These are phyloP conservation scores for Motacilla tschutschensis DNA, from an alignment of 2,113 vertebrate genomes.

Conservation along the genomic window DNA sequence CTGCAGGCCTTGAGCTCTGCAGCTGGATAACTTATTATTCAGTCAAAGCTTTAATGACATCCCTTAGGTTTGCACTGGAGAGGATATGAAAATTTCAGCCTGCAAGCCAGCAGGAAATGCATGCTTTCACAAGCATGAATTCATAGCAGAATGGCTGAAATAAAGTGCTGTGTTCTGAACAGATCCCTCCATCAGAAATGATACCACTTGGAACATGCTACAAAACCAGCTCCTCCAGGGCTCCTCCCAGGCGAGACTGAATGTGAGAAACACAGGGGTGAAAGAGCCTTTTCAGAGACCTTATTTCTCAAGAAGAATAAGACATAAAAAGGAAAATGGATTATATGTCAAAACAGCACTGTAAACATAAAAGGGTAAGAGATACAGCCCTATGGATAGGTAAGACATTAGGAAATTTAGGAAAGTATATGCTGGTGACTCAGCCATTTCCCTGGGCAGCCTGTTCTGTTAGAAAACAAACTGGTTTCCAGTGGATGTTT, in stretches of 20 bases:
- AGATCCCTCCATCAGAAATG: not conserved
- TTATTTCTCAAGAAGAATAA: not conserved
- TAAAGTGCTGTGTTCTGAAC: not conserved
- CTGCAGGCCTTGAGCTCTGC: not conserved
- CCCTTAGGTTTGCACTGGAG: not conserved
- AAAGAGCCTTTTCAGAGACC: not conserved
- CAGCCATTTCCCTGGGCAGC: not conserved
- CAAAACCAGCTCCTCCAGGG: not conserved
- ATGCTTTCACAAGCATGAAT: conserved; percentile 27
- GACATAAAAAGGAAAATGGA: not conserved
- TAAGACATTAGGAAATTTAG: not conserved
- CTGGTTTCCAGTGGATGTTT: not conserved
- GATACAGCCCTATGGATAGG: not conserved
- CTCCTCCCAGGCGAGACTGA: not conserved
- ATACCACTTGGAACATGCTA: not conserved
- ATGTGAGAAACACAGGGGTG: not conserved
- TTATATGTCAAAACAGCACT: not conserved
- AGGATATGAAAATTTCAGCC: conserved; percentile 12
- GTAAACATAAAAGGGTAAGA: not conserved
- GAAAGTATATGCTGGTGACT: not conserved
- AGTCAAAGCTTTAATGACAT: not conserved
- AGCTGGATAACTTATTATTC: not conserved
- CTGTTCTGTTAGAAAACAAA: not conserved
- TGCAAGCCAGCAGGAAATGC: not conserved
- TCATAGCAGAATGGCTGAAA: conserved; percentile 1